phyloP scores from a whole-genome alignment of 2,888 invertebrate genomes.

The Eristalis tenax region DNA sequence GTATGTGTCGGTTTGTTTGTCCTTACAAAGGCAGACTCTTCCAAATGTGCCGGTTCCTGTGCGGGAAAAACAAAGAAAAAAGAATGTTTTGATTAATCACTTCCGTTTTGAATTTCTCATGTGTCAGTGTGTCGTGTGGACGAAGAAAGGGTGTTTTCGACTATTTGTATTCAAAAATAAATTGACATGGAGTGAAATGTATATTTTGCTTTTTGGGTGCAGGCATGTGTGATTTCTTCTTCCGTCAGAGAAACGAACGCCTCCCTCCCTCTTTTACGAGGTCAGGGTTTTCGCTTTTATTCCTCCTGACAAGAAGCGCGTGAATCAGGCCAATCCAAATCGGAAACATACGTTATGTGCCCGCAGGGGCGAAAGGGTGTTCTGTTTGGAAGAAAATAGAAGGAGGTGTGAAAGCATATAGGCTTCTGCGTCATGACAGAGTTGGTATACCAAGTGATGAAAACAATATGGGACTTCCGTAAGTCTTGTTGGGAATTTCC shows the following conservation, averaged over 20 bases:
- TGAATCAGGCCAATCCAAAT: not conserved
- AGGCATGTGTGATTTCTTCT: not conserved
- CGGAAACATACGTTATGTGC: not conserved
- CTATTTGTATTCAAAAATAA: not conserved
- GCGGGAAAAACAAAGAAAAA: conserved; percentile 63
- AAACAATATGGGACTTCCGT: conserved; percentile 12
- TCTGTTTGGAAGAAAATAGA: conserved; percentile 16
- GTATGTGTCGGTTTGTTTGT: conserved; percentile 90
- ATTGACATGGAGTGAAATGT: no score
- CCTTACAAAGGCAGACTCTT: conserved; percentile 93
- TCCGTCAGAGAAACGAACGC: not conserved
- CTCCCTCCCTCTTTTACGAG: conserved; percentile 27
- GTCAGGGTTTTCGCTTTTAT: not conserved
- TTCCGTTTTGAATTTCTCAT: not conserved
- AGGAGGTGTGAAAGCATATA: not conserved
- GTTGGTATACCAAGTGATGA: not conserved
- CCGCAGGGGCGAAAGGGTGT: not conserved
- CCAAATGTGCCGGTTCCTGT: conserved; percentile 98
- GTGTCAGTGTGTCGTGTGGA: not conserved
- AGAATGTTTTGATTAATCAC: not conserved
- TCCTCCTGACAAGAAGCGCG: not conserved
- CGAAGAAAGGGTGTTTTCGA: conserved; percentile 1
- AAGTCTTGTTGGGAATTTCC: not conserved
- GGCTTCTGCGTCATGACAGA: not conserved
- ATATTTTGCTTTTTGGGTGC: not conserved